phyloP scores from a whole-genome alignment of 2,797 vertebrate species.

The Hapalemur alaotrensis region DNA sequence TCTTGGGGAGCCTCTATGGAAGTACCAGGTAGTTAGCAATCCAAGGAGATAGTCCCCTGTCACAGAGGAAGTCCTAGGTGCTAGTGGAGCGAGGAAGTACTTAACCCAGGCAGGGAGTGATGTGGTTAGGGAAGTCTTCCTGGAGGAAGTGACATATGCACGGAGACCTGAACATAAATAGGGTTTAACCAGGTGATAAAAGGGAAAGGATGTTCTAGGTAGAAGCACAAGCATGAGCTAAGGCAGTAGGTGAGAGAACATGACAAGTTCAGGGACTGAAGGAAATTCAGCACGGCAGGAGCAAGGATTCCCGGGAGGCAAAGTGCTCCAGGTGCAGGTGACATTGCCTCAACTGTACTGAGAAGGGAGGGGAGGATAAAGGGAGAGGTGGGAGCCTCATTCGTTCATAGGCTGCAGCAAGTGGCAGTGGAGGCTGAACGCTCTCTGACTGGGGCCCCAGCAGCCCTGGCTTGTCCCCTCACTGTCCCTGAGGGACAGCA shows the following conservation, averaged over 20 bases:
- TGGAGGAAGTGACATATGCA: neutral
- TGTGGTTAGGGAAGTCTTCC: neutral
- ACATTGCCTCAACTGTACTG: rapidly evolving
- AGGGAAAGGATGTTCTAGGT: neutral
- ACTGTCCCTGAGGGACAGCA: rapidly evolving
- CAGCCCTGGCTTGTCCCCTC: neutral
- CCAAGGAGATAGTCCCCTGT: neutral
- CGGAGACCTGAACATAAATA: neutral
- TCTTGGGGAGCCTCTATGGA: neutral
- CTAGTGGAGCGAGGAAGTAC: neutral
- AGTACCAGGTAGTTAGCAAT: neutral
- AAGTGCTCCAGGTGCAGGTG: rapidly evolving
- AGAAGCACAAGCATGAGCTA: neutral
- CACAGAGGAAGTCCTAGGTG: neutral
- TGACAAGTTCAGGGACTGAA: neutral
- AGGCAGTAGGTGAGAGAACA: neutral
- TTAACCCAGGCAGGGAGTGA: neutral
- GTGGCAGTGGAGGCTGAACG: neutral
- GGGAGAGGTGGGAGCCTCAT: neutral
- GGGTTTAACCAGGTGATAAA: neutral
- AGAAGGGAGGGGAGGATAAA: neutral
- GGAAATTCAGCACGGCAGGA: neutral
- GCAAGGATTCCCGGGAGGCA: neutral
- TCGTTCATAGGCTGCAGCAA: neutral
- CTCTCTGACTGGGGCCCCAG: neutral